These are phyloP conservation scores for Moxostoma hubbsi DNA, from an alignment of 2,797 vertebrate species.

Conservation along the genomic window DNA sequence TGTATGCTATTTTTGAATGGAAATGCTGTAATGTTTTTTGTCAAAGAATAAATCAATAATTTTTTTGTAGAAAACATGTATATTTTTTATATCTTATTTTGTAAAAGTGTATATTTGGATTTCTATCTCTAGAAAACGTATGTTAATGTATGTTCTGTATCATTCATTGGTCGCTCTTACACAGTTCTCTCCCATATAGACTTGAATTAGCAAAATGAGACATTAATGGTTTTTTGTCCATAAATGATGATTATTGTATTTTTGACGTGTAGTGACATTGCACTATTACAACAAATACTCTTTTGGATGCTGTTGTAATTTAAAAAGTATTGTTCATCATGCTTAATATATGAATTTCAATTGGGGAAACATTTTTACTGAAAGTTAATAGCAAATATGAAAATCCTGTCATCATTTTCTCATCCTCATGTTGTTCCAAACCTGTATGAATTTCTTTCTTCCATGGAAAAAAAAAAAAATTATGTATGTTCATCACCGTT, in stretches of 20 bases:
- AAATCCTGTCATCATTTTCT: too few species aligned
- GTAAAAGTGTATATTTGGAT: not conserved
- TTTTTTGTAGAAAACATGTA: not conserved
- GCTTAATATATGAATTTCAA: not conserved
- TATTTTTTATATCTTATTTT: too few species aligned
- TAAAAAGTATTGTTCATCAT: not conserved
- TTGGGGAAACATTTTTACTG: too few species aligned
- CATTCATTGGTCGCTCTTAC: not conserved
- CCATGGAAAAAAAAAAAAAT: too few species aligned
- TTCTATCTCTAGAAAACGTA: not conserved
- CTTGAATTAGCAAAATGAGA: not conserved
- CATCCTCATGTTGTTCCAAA: too few species aligned
- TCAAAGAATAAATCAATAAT: not conserved
- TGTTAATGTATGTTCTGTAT: not conserved
- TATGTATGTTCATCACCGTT: too few species aligned
- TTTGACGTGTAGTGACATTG: slow-evolving; percentile 19
- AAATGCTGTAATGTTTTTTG: slow-evolving; percentile 4
- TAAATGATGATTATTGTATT: slow-evolving; percentile 9
- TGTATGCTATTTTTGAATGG: not conserved
- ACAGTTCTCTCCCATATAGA: not conserved
- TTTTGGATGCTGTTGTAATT: not conserved
- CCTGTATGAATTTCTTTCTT: too few species aligned
- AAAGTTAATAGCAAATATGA: not conserved
- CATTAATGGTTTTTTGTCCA: not conserved
- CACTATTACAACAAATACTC: slow-evolving; percentile 19